Evolutionary conservation across 1,140 invertebrate species (phyloP), one percentile per base, ranked within the genome.

Genomic region (Neuroterus valhalla): DNA sequence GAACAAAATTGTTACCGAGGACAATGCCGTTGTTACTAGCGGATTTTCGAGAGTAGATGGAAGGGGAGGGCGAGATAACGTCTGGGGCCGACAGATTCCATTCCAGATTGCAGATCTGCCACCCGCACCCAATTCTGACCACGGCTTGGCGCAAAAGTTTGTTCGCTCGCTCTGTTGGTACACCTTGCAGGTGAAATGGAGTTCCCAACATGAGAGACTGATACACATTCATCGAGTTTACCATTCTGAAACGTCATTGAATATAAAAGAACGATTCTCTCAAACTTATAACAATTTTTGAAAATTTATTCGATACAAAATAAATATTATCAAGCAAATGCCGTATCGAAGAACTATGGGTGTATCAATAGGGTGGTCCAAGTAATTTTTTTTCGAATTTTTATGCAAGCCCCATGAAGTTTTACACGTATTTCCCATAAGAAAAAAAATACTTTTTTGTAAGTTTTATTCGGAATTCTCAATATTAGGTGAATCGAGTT

Each of bases 41-140:
- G 44, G 46, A 79, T 84, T 87, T 81, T 86, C 52, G 14, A 42
- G 67, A 46, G 23, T 23, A 45, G 38, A 66, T 70, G 70, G 43
- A 73, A n/a, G 21, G 68, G 52, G 68, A 76, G 68, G 71, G 75
- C 46, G 72, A 80, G 82, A 82, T 88, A 86, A 85, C 76, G 86
- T 89, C 88, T 89, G 89, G 85, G 86, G 77, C 86, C 83, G 89
- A 90, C 89, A 90, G 89, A 88, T 89, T 88, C 87, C 84, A 90
- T 90, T 90, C 88, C 85, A 84, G 85, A 86, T 89, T 87, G 88
- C 83, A 88, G 86, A 88, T 89, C 86, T 78, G 78, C 83, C 82
- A 81, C 84, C 85, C 85, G 81, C 87, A 85, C 84, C 82, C 75
- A 67, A 55, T 70, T 78, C 70, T 78, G 80, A 81, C 83, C 84